Evolutionary conservation across 2,797 vertebrate genomes (phyloP), one percentile per base, ranked within the genome.

Genomic region (Gobionotothen gibberifrons): DNA sequence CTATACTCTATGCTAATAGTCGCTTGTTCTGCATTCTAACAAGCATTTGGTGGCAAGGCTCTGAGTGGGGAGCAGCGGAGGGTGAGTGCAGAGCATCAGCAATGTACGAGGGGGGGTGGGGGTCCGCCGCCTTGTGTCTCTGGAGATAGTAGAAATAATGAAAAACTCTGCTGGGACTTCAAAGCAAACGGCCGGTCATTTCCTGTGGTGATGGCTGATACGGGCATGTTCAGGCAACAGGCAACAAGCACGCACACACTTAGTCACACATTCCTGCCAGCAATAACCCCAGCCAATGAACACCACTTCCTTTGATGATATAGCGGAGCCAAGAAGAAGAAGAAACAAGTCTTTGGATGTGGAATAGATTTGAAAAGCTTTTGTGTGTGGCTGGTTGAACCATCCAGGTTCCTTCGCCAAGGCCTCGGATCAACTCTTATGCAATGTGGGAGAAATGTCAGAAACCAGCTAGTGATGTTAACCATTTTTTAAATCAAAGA

Each of bases 191-290:
- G 76, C 78, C 80, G 89, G 86, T 91, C 92, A 92, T 93, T 93
- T 94, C 93, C 93, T 93, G 87, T 89, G 82, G 76, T 88, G 92
- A 94, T 90, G 85, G 83, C 86, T 79, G 90, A 93, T 90, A 93
- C 32, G 51, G 69, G 77, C 85, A 87, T 82, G 88, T 85, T 86
- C 78, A 76, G 84, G 76, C 85, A 87, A 82, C 78, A 76, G 84
- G 76, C 85, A 87, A 82, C 79, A 79, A 72, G 66, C 78, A 86
- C 69, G 47, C 82, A 83, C 82, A 82, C 82, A 87, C 87, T 86
- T 83, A 79, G 79, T 86, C 85, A 90, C 91, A 87, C 88, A 90
- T 88, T 87, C 82, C 79, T 86, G 82, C 72, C 63, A 81, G 84
- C 43, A 57, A 32, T 46, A 72, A 69, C 54, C 67, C 66, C 39